phyloP scores from a whole-genome alignment of 2,888 invertebrate genomes.

The Patella depressa region DNA sequence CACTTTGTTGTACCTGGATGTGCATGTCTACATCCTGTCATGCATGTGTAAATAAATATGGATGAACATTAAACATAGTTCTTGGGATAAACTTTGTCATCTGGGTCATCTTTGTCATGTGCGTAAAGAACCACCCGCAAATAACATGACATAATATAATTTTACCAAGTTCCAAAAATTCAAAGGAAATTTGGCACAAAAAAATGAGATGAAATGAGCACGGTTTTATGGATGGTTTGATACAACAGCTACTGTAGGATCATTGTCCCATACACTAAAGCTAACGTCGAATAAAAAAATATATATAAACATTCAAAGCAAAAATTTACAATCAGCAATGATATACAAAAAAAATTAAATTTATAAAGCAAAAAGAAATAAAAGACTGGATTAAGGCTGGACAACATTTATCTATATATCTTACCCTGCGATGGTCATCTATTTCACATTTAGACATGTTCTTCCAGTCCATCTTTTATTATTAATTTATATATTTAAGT shows the following conservation, averaged over 20 bases:
- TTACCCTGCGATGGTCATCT: conserved; percentile 72
- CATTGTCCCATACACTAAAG: too few species aligned
- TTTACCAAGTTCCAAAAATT: conserved; percentile 1
- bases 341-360: background rate
- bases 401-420: conserved; percentile 32
- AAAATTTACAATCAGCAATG: background rate
- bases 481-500: background rate
- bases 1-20: too few species aligned
- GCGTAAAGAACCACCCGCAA: background rate
- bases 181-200: background rate
- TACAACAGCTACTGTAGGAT: too few species aligned
- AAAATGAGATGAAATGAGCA: background rate
- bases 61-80: too few species aligned
- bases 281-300: background rate
- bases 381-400: background rate
- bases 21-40: too few species aligned
- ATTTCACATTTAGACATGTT: conserved; percentile 69
- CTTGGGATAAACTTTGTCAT: too few species aligned
- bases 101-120: too few species aligned
- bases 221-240: too few species aligned
- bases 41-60: too few species aligned
- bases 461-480: conserved; percentile 68
- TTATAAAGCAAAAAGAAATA: background rate
- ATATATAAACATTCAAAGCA: background rate
- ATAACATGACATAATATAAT: conserved; percentile 2